Percentiles rank a stretch among this genome's conserved stretches.
phyloP scores from a whole-genome alignment of 2,113 vertebrate species.

The Phalacrocorax brasilianus region DNA sequence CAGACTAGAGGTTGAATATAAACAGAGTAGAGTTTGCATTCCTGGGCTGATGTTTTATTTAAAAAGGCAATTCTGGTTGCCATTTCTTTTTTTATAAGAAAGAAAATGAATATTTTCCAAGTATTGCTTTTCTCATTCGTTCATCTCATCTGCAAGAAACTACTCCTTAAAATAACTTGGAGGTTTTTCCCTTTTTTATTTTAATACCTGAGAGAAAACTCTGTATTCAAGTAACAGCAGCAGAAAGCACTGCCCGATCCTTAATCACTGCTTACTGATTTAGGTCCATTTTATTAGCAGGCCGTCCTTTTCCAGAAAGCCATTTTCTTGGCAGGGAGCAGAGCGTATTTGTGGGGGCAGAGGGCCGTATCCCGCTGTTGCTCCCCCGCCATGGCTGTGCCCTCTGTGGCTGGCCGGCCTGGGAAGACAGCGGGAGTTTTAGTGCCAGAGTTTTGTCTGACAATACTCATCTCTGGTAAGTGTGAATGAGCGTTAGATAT shows the following conservation, averaged over 20 bases:
- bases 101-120: background rate
- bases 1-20: background rate
- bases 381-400: background rate
- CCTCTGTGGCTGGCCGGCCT: background rate
- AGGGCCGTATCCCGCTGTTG: background rate
- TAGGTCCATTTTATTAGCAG: constrained; percentile 70
- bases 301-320: constrained; percentile 63
- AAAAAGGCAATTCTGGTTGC: constrained; percentile 36
- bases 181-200: background rate
- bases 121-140: background rate
- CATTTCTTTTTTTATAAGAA: background rate
- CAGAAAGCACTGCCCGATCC: constrained; percentile 26
- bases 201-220: background rate
- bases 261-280: constrained; percentile 77
- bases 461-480: constrained; percentile 5
- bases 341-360: constrained; percentile 18
- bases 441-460: constrained; percentile 20
- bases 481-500: constrained; percentile 35
- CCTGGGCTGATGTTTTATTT: constrained; percentile 58
- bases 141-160: background rate
- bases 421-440: constrained; percentile 3
- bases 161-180: background rate
- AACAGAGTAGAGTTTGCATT: constrained; percentile 29
- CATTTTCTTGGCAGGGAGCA: constrained; percentile 69
- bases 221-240: background rate